Base-by-base conservation (phyloP, 2,888 invertebrate genomes). In the Tenthredo livida region DNA sequence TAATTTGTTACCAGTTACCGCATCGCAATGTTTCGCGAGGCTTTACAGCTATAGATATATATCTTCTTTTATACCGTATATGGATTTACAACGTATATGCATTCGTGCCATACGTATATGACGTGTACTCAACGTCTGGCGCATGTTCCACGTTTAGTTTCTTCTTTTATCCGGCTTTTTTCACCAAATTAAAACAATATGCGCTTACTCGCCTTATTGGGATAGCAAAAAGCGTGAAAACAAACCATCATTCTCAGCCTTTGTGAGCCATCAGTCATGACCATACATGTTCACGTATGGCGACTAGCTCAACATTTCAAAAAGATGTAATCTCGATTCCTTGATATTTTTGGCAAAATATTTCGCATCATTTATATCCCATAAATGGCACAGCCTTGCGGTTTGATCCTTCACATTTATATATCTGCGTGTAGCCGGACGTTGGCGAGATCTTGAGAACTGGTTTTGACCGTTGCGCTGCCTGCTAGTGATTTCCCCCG, bases 1-100 rank as follows among this genome's bases (percentile, higher is more conserved):
- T 37, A 61, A 58, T 80, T 54, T 80, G 58, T 80, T 40, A 80
- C 61, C 80, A 33, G 77, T 77, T 77, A 77, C 77, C 77, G 77
- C 77, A 77, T 77, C 77, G 29, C 73, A 73, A 73, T 43, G 40
- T 40, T 73, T 73, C 73, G 73, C 43, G 73, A 73, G 21, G 4
- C 21, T 73, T 21, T 43, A 21, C 73, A 25, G 21, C 33, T n/a
- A 37, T 72, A 21, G n/a, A 40, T 33, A 33, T 67, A 67, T 67
- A 67, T 33, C 67, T 33, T 33, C 67, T 33, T 25, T 15, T 10
- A 17, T 29, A 54, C 77, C 77, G 9, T 77, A 54, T 54, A 54
- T 77, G 77, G 47, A 67, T 67, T 33, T 33, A 67, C 33, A 33
- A 33, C 17, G 40, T 37, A 21, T 40, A n/a, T 54, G 70, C 17